Conservation (phyloP, 2,797 vertebrate species). For the Ptychobarbus kaznakovi region DNA sequence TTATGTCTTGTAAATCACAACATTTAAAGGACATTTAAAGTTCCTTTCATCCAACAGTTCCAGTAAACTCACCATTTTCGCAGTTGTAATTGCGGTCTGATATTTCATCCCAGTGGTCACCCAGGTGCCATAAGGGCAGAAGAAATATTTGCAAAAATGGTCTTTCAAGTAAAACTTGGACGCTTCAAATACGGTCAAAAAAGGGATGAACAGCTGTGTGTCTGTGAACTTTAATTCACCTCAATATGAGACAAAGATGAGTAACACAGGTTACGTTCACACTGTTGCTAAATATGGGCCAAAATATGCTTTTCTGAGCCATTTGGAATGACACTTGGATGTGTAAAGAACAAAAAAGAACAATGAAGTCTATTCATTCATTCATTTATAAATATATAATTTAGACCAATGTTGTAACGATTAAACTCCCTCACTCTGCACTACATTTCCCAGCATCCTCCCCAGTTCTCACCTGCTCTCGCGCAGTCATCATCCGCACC, state of each 20-base stretch:
- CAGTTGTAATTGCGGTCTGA: conserved; percentile 20
- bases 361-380: background rate
- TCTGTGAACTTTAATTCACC: conserved; percentile 7
- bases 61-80: background rate
- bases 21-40: conserved; percentile 5
- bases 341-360: background rate
- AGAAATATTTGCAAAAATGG: conserved; percentile 11
- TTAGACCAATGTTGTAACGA: background rate
- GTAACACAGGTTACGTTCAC: background rate
- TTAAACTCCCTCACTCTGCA: background rate
- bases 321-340: background rate
- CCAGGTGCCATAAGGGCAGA: background rate
- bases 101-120: conserved; percentile 7
- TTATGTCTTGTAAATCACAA: background rate
- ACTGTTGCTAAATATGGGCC: background rate
- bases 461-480: background rate
- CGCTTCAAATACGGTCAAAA: background rate
- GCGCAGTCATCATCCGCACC: background rate
- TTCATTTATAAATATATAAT: background rate
- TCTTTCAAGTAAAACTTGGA: background rate
- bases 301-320: background rate
- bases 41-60: background rate
- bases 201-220: background rate
- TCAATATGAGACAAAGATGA: background rate
- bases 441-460: background rate